Percentiles rank a stretch among this genome's conserved stretches.
phyloP scores from a whole-genome alignment of 2,113 vertebrate genomes.

The Carollia perspicillata region DNA sequence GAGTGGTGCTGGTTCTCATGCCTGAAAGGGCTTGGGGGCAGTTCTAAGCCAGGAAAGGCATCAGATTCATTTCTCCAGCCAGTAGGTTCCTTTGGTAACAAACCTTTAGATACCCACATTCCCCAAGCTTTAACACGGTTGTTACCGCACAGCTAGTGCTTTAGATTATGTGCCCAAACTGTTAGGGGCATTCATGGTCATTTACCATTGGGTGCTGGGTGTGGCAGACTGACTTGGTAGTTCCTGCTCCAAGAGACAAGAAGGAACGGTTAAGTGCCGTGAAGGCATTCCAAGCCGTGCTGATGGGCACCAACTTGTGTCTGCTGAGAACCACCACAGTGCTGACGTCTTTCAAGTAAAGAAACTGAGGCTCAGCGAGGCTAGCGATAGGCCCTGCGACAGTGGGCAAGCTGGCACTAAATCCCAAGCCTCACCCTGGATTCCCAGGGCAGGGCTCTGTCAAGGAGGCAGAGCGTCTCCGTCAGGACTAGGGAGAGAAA shows the following conservation, averaged over 20 bases:
- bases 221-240: neutral
- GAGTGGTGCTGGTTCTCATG: too few relatives aligned
- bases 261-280: neutral
- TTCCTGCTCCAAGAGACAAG: neutral
- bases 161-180: neutral
- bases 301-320: neutral
- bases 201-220: neutral
- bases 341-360: neutral
- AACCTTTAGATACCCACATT: neutral
- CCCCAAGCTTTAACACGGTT: neutral
- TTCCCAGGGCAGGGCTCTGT: neutral
- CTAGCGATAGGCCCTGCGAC: rapidly evolving
- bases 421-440: rapidly evolving
- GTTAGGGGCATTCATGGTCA: neutral
- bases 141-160: neutral
- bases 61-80: neutral
- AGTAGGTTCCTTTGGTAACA: neutral
- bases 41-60: neutral
- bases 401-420: neutral
- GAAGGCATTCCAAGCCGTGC: neutral
- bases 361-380: too few relatives aligned
- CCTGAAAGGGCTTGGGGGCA: neutral
- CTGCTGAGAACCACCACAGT: neutral
- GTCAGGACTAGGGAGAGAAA: neutral
- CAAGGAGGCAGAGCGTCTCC: neutral